These are phyloP conservation scores for Philopotamus ludificatus DNA, from an alignment of 1,140 invertebrate species.

Conservation along the genomic window DNA sequence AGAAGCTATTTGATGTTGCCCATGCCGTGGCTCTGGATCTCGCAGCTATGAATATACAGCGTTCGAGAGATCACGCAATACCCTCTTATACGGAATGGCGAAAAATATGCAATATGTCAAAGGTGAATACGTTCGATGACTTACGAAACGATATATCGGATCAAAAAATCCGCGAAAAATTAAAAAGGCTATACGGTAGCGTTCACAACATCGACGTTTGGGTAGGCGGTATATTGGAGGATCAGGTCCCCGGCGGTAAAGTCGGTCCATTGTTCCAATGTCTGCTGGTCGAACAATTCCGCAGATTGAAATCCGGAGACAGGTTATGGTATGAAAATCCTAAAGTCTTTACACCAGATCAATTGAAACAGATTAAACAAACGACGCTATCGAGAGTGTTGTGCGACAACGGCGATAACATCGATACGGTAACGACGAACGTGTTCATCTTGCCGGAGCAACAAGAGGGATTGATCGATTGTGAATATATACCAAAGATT, in stretches of 20 bases:
- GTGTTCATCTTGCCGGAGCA: constrained; percentile 74
- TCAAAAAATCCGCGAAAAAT: constrained; percentile 69
- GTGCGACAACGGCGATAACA: constrained; percentile 90
- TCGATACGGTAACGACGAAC: constrained; percentile 69
- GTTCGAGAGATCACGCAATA: constrained; percentile 91
- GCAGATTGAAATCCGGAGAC: constrained; percentile 84
- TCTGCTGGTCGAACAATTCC: constrained; percentile 90
- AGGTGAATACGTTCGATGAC: constrained; percentile 84
- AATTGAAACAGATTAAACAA: constrained; percentile 79
- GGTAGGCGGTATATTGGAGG: constrained; percentile 94
- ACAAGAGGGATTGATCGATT: constrained; percentile 62
- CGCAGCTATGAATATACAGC: constrained; percentile 95
- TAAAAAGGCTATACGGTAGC: constrained; percentile 88
- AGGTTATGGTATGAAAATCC: constrained; percentile 96
- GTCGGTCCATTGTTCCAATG: constrained; percentile 93
- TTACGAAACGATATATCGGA: constrained; percentile 77
- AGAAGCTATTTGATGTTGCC: constrained; percentile 85
- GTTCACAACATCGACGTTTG: constrained; percentile 95
- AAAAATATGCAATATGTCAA: constrained; percentile 79
- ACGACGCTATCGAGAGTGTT: constrained; percentile 73
- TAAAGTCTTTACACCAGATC: constrained; percentile 77
- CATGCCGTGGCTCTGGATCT: constrained; percentile 93
- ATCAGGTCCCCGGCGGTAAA: constrained; percentile 79
- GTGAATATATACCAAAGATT: constrained; percentile 70
- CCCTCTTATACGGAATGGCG: constrained; percentile 89